Percentiles rank a stretch among this genome's conserved stretches.
These are phyloP conservation scores for Sprattus sprattus DNA, from an alignment of 2,113 vertebrate genomes.

Conservation along the genomic window DNA sequence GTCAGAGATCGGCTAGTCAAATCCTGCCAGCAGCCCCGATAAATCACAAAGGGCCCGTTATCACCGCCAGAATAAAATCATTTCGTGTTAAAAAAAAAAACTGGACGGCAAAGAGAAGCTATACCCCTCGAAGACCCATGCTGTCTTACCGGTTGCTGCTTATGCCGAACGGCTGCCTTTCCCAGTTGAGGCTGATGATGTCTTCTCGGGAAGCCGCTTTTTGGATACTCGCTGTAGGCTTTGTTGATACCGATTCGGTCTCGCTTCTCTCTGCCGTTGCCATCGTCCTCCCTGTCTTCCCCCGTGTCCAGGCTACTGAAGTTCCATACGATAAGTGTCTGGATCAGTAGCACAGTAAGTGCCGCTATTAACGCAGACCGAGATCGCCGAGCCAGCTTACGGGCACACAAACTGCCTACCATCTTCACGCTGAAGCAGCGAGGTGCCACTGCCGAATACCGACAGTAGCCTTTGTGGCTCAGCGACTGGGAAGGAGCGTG, in stretches of 20 bases:
- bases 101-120: neutral
- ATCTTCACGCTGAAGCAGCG: slow-evolving; percentile 68
- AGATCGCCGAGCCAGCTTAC: slow-evolving; percentile 86
- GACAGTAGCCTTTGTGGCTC: slow-evolving; percentile 59
- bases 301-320: slow-evolving; percentile 89
- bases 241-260: slow-evolving; percentile 67
- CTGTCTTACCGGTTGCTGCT: slow-evolving; percentile 69
- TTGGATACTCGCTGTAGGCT: slow-evolving; percentile 60
- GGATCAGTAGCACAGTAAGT: slow-evolving; percentile 85
- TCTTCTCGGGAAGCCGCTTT: slow-evolving; percentile 56
- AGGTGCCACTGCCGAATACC: slow-evolving; percentile 56
- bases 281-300: slow-evolving; percentile 68
- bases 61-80: slow-evolving; percentile 23
- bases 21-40: slow-evolving; percentile 8
- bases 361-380: slow-evolving; percentile 82
- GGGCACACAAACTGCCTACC: slow-evolving; percentile 80
- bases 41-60: slow-evolving; percentile 32
- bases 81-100: neutral
- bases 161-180: slow-evolving; percentile 63
- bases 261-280: slow-evolving; percentile 69
- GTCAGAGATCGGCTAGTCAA: neutral
- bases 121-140: neutral
- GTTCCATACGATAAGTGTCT: slow-evolving; percentile 96
- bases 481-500: slow-evolving; percentile 34
- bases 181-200: slow-evolving; percentile 66